Evolutionary conservation across 2,888 invertebrate species (phyloP), one percentile per base, ranked within the genome.

Genomic region (Sturmia bella): DNA sequence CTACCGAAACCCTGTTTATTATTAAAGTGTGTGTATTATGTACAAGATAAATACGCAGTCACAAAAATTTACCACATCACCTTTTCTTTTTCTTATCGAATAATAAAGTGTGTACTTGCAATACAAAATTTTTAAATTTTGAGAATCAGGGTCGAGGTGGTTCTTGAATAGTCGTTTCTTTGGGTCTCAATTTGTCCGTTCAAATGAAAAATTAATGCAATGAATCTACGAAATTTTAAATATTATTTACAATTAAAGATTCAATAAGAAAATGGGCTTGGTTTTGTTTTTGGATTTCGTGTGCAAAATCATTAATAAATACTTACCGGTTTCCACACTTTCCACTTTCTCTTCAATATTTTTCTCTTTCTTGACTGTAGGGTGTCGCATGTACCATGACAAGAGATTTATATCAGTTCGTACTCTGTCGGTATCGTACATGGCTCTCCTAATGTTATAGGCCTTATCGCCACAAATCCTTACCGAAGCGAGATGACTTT

Each of bases 311-410:
- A 27, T 19, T 15, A 54, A 37, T 45, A 0, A 17, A 86, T 88
- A 89, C 89, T 89, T 89, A 87, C 85, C 72, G 86, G 85, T 52
- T 64, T 83, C 37, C 79, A 83, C 84, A 84, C 85, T 73, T 76
- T 82, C 83, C 74, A 85, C 83, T 69, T 79, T 83, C 50, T 84
- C 83, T 81, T 85, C 84, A 50, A 75, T 69, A 81, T 84, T 84
- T 80, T 86, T 87, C 76, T 87, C 86, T 84, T 70, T 86, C 77
- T 87, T 87, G 81, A 94, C 94, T 87, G 93, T 93, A 87, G 95
- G 93, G 91, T 95, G 95, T 92, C 95, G 95, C 92, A 95, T 94
- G 93, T 97, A 97, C 93, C 94, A 96, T 90, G 96, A 96, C 89
- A 96, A 93, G 88, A 96, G 94, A 90, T 95, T 95, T 91, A 97